These are phyloP conservation scores for Plestiodon gilberti DNA, from an alignment of 2,113 vertebrate species.

Conservation along the genomic window DNA sequence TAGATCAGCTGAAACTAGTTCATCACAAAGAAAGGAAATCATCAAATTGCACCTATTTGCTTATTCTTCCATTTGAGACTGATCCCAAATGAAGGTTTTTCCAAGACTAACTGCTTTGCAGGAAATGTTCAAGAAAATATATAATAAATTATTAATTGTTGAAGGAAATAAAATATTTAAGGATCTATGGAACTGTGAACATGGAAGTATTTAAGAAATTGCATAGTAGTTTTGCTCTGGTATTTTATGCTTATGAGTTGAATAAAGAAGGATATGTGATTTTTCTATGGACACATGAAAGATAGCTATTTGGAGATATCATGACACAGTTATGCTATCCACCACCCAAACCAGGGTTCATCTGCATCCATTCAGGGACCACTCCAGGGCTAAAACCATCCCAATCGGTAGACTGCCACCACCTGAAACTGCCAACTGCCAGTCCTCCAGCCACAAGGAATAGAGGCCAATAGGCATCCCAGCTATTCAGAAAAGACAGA, in stretches of 20 bases:
- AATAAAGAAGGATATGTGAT: background rate
- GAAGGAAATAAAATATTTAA: background rate
- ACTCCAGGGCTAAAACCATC: too few species aligned
- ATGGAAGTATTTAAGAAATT: background rate
- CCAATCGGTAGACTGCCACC: too few species aligned
- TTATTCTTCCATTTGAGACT: background rate
- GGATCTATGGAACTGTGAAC: background rate
- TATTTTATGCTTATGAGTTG: background rate
- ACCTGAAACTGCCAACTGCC: too few species aligned
- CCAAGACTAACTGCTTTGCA: background rate
- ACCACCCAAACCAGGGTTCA: too few species aligned
- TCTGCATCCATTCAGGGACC: too few species aligned
- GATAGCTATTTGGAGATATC: background rate
- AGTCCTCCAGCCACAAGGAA: too few species aligned
- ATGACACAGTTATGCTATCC: too few species aligned
- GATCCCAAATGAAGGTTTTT: background rate
- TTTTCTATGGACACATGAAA: background rate
- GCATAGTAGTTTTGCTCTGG: background rate
- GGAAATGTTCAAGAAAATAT: background rate
- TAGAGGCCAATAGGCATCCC: too few species aligned
- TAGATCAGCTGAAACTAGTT: background rate
- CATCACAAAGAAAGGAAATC: conserved; percentile 2
- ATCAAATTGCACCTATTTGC: conserved; percentile 2
- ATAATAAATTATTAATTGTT: background rate
- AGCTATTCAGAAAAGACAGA: too few species aligned